Conservation (phyloP, 37 sponge, comb jelly and placozoan genomes). For the Oscarella lobularis region DNA sequence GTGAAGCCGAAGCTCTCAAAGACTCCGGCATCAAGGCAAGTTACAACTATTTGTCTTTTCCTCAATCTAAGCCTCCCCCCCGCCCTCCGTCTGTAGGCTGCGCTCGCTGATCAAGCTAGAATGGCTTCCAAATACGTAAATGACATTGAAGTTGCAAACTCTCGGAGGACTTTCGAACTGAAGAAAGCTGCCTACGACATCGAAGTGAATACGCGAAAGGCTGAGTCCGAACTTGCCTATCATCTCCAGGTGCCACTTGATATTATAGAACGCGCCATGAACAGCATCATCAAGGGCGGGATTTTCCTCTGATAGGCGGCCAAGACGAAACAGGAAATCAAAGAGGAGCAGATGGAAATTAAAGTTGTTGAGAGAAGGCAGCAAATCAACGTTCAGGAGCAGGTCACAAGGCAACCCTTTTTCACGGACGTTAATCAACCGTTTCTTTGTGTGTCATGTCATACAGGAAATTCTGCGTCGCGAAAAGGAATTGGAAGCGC, state of each 20-base stretch:
- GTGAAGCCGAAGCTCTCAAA: slow-evolving; percentile 23
- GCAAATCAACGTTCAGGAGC: slow-evolving; percentile 25
- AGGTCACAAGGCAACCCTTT: background rate
- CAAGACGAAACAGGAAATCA: slow-evolving; percentile 30
- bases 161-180: slow-evolving; percentile 18
- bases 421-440: background rate
- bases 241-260: slow-evolving; percentile 16
- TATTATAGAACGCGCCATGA: too few relatives aligned
- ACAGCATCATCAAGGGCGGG: too few relatives aligned
- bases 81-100: slow-evolving; percentile 7
- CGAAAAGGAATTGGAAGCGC: slow-evolving; percentile 24
- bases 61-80: background rate
- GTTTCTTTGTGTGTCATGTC: background rate
- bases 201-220: slow-evolving; percentile 25
- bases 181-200: slow-evolving; percentile 31
- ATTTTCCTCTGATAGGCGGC: slow-evolving; percentile 10
- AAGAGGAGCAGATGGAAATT: slow-evolving; percentile 30
- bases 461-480: slow-evolving; percentile 24
- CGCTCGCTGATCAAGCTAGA: slow-evolving; percentile 13
- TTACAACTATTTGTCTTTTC: background rate
- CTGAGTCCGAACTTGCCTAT: slow-evolving; percentile 23
- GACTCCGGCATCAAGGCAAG: slow-evolving; percentile 30
- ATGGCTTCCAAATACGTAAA: slow-evolving; percentile 21
- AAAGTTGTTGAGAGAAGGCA: slow-evolving; percentile 34
- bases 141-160: slow-evolving; percentile 16